Evolutionary conservation across 2,113 vertebrate species (phyloP).

Genomic region (Chroicocephalus ridibundus): DNA sequence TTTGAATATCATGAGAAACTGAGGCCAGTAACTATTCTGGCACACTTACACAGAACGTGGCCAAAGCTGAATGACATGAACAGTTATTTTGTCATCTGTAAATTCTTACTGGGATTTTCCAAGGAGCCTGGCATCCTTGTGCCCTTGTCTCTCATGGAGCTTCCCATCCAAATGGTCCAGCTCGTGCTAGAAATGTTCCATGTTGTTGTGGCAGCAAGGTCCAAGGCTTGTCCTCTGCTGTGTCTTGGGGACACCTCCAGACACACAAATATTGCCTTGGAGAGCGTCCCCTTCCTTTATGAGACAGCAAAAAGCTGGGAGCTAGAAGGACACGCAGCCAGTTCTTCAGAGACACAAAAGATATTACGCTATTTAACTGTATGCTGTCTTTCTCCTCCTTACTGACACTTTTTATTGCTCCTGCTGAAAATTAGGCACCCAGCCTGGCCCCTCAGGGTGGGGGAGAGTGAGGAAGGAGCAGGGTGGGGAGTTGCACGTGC

Average conservation of each 20-base stretch:
- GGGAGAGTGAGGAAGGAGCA: neutral
- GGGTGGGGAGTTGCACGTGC: neutral
- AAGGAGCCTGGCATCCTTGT: neutral
- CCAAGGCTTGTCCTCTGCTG: neutral
- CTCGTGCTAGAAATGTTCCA: neutral
- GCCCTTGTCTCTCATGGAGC: neutral
- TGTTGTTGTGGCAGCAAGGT: neutral
- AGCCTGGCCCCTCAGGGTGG: neutral
- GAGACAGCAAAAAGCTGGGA: neutral
- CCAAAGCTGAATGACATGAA: neutral
- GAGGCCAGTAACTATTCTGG: neutral
- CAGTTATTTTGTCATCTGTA: neutral
- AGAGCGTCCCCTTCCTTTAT: neutral
- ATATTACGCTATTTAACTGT: neutral
- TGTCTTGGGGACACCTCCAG: neutral
- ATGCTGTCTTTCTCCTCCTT: neutral
- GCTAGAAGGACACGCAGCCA: neutral
- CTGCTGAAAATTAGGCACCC: neutral
- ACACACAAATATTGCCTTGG: neutral
- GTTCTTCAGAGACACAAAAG: neutral
- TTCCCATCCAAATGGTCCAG: neutral
- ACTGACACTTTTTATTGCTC: neutral
- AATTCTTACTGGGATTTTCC: neutral
- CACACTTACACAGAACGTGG: neutral
- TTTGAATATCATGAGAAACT: neutral